These are phyloP conservation scores for Streptopelia turtur DNA, from an alignment of 2,797 vertebrate species.

Conservation along the genomic window DNA sequence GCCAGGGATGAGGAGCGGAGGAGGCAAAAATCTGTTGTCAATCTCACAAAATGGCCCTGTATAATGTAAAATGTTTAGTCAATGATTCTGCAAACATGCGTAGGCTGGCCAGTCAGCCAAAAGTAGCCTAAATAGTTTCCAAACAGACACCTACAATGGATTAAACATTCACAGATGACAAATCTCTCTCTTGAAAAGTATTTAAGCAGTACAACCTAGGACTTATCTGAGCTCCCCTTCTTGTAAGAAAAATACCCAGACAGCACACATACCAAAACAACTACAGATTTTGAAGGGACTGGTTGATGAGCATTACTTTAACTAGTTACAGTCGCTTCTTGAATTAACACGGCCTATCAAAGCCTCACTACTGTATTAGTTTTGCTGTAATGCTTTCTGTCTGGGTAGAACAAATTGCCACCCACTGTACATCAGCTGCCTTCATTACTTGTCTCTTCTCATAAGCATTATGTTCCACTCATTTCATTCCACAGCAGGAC, in stretches of 20 bases:
- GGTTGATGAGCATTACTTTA: neutral
- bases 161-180: conserved; percentile 26
- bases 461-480: neutral
- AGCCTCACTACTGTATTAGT: conserved; percentile 20
- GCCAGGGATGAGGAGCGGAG: fast-evolving
- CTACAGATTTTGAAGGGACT: neutral
- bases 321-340: neutral
- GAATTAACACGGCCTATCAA: neutral
- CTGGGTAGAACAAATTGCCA: neutral
- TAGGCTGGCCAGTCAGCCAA: neutral
- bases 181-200: neutral
- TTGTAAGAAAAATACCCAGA: neutral
- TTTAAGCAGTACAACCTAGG: neutral
- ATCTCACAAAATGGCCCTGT: neutral
- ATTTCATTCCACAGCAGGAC: neutral
- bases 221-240: neutral
- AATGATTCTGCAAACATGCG: neutral
- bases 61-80: neutral
- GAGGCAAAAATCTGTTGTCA: neutral
- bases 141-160: neutral
- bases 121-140: conserved; percentile 35
- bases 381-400: conserved; percentile 6
- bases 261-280: neutral
- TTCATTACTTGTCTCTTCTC: conserved; percentile 1
- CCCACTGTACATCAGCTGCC: neutral